Evolutionary conservation across 2,888 invertebrate species (phyloP), one percentile per base, ranked within the genome.

Genomic region (Ophonus ardosiacus): DNA sequence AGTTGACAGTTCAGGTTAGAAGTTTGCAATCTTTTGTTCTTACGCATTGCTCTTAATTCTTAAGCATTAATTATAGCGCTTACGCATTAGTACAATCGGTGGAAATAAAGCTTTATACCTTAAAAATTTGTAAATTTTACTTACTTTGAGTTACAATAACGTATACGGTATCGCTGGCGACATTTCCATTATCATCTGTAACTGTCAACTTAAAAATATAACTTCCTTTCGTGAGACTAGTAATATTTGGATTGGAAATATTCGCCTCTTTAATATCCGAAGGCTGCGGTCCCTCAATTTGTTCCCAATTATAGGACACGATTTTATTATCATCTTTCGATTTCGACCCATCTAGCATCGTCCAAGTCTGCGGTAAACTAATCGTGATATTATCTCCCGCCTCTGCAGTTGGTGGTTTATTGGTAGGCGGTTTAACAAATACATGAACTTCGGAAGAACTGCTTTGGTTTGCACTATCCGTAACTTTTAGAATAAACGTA

Each of bases 401-500:
- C 88, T 93, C 92, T 83, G 97, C 96, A 51, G 94, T 93, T 0
- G 97, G 97, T 7, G 97, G 97, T 83, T 96, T 95, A 90, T 97
- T 97, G 0, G 96, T 96, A 0, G 97, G 96, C 0, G 96, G 96
- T 90, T 98, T 98, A 0, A 98, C 98, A 90, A 98, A 98, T 0
- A 98, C 98, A 89, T 97, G 97, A 0, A 98, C 97, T 87, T 96
- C 96, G 0, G 98, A 97, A 0, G 95, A 95, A 51, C 97, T 97
- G 0, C 95, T 95, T 91, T 98, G 98, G 3, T 96, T 96, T 0
- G 97, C 96, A 81, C 96, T 96, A 89, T 99, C 98, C 0, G 97
- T 98, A 40, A 98, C 98, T 92, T 97, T 97, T 65, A 98, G 92
- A 6, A 96, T 96, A 91, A 98, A 98, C 0, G 97, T 97, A 90